Evolutionary conservation across 2,113 vertebrate species (phyloP), one percentile per base, ranked within the genome.

Genomic region (Neodontobutis hainanensis): DNA sequence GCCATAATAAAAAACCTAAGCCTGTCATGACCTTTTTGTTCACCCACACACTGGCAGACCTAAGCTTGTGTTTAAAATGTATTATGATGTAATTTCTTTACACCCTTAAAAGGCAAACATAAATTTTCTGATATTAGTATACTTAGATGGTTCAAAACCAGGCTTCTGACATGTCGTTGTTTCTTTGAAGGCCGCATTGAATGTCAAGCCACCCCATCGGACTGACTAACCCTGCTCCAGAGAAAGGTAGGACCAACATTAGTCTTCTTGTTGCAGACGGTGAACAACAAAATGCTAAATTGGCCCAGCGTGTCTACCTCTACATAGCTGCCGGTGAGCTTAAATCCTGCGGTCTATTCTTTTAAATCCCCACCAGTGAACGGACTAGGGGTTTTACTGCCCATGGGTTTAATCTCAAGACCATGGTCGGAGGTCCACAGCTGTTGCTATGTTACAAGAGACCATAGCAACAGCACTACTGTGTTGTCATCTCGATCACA

Each of bases 231-330:
- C 19, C 40, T 11, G 19, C 56, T 63, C 50, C 43, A 68, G 50
- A 50, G 60, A 5, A 84, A 85, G 82, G 85, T 88, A 81, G 58
- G 82, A 64, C 27, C 42, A 70, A 56, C 32, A 35, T 69, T 10
- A 16, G 35, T 46, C 16, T 48, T 59, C 3, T 48, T 69, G 5
- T 70, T 61, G 15, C 11, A 1, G 4, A 56, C 53, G 15, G 11
- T 32, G 15, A 6, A 16, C 62, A 60, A 44, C 42, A 63, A 50
- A 61, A 68, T 58, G 11, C 40, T 16, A 15, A 65, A 65, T 15
- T 11, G 60, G 14, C 12, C 42, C 3, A 14, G 40, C 58, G 15
- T 51, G 52, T 64, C 32, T 46, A 61, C 55, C 32, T 8, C 5
- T 34, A 35, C 43, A 12, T 48, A 3, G 9, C 48, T 67, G 55